phyloP scores from a whole-genome alignment of 2,888 invertebrate genomes.

The Eupithecia subumbrata region DNA sequence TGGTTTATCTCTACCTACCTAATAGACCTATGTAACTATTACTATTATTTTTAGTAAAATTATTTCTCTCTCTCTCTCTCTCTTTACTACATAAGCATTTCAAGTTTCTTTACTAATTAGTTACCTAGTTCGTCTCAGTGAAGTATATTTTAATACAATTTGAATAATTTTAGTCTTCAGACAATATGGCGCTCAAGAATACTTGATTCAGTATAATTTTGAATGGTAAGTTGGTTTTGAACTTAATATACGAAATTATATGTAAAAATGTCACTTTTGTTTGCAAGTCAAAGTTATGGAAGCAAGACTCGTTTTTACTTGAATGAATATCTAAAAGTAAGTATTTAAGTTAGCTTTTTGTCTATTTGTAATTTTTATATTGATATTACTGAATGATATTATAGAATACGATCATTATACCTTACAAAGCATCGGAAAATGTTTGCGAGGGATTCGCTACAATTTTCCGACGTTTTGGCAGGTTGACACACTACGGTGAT shows the following conservation, averaged over 20 bases:
- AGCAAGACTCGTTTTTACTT: not conserved
- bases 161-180: constrained; percentile 28
- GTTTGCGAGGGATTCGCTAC: no score
- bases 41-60: no score
- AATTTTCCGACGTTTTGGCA: no score
- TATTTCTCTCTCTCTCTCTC: no score
- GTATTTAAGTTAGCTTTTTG: no score
- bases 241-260: not conserved
- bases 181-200: constrained; percentile 35
- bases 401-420: no score
- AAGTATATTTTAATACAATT: constrained; percentile 31
- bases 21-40: no score
- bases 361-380: no score
- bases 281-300: not conserved
- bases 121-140: not conserved
- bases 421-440: no score
- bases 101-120: not conserved
- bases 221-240: constrained; percentile 18
- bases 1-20: no score
- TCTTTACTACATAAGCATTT: not conserved
- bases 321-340: not conserved
- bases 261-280: not conserved
- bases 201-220: constrained; percentile 27
- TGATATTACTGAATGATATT: no score
- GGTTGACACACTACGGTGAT: no score